Base-by-base conservation (phyloP, 2,797 vertebrate species). In the Sternotherus odoratus region DNA sequence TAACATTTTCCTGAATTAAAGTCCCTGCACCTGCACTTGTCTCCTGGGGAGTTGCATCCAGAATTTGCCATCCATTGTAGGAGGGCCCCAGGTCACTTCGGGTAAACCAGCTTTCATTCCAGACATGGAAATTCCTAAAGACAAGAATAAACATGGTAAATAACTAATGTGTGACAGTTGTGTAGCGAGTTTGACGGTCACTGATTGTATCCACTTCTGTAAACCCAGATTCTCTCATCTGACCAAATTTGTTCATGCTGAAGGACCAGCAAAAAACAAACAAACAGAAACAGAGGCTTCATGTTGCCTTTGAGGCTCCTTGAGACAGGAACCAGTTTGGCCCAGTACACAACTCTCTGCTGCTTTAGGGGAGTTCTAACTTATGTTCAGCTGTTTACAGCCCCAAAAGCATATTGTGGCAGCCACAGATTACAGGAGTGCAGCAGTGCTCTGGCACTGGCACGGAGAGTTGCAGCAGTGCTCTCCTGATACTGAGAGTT, bases 11-110 rank as follows among this genome's bases (percentile, higher is more conserved):
- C 85, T 63, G 86, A 91, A 74, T 43, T 51, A 69, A 94, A 94
- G 84, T 74, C 15, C 97, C 2, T 86, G 36, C 98, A 99, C 99
- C 99, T 96, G 98, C 98, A 91, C 99, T 99, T 82, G 96, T 97
- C 96, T 99, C 99, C 84, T 99, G 99, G 5, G 99, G 99, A 13
- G 99, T 99, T 48, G 99, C 98, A 84, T 99, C 99, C 96, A 99
- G 95, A 92, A 99, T 97, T 97, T 99, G 99, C 99, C 99, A 99
- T 83, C 99, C 99, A 19, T 97, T 97, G 90, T 98, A 99, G 1
- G 97, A 98, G 51, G 98, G 21, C 2, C 98, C 97, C 66, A 99
- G 97, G 96, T 99, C 99, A 1, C 95, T 94, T 57, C 99, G 98
- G 49, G 84, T 97, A 98, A 99, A 99, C 99, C 99, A 99, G 75